phyloP scores from a whole-genome alignment of 1,140 invertebrate genomes.

The Drosophila obscura region DNA sequence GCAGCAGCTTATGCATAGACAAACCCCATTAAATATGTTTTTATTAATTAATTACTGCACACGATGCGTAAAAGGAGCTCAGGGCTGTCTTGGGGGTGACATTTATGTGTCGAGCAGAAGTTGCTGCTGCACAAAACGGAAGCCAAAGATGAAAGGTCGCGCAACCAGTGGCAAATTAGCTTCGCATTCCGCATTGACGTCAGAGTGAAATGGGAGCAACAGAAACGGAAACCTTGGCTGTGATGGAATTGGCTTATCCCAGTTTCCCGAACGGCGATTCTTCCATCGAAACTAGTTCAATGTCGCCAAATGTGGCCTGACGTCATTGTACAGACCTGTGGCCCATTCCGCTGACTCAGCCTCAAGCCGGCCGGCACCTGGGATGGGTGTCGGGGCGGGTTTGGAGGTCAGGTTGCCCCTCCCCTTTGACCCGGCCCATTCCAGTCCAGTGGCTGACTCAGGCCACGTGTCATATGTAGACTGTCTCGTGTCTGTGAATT shows the following conservation, averaged over 20 bases:
- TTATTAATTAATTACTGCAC: constrained; percentile 46
- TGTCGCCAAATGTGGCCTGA: constrained; percentile 53
- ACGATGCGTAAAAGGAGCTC: constrained; percentile 29
- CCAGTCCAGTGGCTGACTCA: constrained; percentile 24
- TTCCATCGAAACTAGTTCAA: constrained; percentile 63
- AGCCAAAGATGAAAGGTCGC: constrained; percentile 48
- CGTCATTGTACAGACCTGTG: constrained; percentile 45
- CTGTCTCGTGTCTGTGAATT: constrained; percentile 2
- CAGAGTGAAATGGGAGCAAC: constrained; percentile 31
- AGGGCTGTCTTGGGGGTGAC: constrained; percentile 21
- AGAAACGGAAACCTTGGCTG: background rate
- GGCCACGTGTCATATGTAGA: constrained; percentile 53
- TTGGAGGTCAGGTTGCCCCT: background rate
- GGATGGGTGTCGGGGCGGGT: background rate
- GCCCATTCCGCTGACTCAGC: constrained; percentile 23
- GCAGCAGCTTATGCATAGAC: constrained; percentile 20
- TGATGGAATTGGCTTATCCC: constrained; percentile 3
- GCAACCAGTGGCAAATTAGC: constrained; percentile 17
- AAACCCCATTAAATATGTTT: constrained; percentile 22
- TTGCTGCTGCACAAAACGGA: constrained; percentile 21
- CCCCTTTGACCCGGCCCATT: constrained; percentile 21
- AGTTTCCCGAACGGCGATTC: no score
- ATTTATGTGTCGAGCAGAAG: constrained; percentile 31
- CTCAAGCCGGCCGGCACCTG: constrained; percentile 56
- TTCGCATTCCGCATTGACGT: constrained; percentile 38